Evolutionary conservation across 2,888 invertebrate species (phyloP).

Genomic region (Scaptomyza tumidula): DNA sequence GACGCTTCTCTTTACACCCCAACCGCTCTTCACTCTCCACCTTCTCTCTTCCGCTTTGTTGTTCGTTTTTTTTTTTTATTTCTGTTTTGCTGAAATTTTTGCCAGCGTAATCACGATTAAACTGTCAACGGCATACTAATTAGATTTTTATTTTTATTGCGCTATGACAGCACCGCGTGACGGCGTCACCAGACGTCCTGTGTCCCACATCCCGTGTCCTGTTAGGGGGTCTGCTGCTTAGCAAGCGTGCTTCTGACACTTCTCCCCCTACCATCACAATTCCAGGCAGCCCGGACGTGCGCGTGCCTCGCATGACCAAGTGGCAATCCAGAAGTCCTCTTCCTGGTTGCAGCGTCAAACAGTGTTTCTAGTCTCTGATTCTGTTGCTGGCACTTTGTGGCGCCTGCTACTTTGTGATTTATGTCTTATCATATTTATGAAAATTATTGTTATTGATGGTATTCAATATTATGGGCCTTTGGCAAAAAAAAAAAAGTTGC

Average conservation of each 20-base stretch:
- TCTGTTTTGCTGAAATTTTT: constrained; percentile 74
- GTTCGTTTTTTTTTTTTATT: constrained; percentile 5
- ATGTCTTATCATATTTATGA: constrained; percentile 81
- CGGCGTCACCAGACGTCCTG: constrained; percentile 56
- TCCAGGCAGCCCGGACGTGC: constrained; percentile 42
- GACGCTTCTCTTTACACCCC: constrained; percentile 50
- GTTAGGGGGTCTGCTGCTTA: constrained; percentile 36
- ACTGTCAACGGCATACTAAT: constrained; percentile 85
- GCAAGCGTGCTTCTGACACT: constrained; percentile 30
- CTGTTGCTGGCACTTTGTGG: constrained; percentile 62
- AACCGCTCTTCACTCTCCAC: not conserved
- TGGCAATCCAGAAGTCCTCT: constrained; percentile 23
- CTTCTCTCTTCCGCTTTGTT: not conserved
- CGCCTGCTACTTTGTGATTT: constrained; percentile 78
- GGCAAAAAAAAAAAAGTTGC: not conserved
- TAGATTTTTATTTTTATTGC: constrained; percentile 83
- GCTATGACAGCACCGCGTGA: constrained; percentile 78
- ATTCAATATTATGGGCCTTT: constrained; percentile 67
- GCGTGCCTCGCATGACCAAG: constrained; percentile 73
- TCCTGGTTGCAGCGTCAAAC: constrained; percentile 7
- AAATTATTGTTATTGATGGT: constrained; percentile 80
- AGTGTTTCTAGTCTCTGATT: constrained; percentile 12
- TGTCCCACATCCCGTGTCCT: constrained; percentile 4
- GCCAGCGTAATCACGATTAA: constrained; percentile 84
- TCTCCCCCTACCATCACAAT: constrained; percentile 1